Evolutionary conservation across 2,113 vertebrate species (phyloP), one percentile per base, ranked within the genome.

Genomic region (Trichomycterus rosablanca): DNA sequence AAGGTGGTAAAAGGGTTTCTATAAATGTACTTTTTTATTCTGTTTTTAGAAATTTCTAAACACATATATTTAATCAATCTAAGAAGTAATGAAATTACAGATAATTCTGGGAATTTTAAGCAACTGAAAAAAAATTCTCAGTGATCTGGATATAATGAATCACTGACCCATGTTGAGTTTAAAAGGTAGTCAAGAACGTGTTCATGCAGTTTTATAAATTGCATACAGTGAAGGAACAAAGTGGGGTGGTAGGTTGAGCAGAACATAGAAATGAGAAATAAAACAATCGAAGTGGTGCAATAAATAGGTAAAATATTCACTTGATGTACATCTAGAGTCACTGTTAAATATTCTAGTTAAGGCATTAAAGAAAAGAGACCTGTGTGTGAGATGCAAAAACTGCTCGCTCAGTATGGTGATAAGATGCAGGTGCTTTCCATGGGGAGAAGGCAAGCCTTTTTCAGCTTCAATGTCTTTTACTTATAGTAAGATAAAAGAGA

Each of bases 91-190:
- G 84, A 84, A 37, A 61, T 66, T 76, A 73, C 79, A 56, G 68
- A 80, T 79, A 76, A 81, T 79, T 80, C 79, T 83, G 73, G 81
- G 81, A 76, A 81, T 79, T 80, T 80, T 83, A 74, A 81, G 81
- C 78, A 71, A 74, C 73, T 83, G 79, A 85, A 83, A 74, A 85
- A 85, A 85, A 83, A 72, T 57, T 64, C 73, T 70, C 64, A 12
- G 26, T 49, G 82, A 83, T 83, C 81, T 84, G 82, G 79, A 83
- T 79, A 65, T 40, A 68, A 75, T 78, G 81, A 75, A 82, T 84
- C 79, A 82, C 77, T 87, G 84, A 81, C 83, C 83, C 80, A 84
- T 75, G 84, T 85, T n/a, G n/a, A n/a, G n/a, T n/a, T n/a, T n/a
- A n/a, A n/a, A n/a, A 78, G 78, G 73, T 74, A 72, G 71, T 75